Evolutionary conservation across 2,797 vertebrate genomes (phyloP).

Genomic region (Pseudocheirus occidentalis): DNA sequence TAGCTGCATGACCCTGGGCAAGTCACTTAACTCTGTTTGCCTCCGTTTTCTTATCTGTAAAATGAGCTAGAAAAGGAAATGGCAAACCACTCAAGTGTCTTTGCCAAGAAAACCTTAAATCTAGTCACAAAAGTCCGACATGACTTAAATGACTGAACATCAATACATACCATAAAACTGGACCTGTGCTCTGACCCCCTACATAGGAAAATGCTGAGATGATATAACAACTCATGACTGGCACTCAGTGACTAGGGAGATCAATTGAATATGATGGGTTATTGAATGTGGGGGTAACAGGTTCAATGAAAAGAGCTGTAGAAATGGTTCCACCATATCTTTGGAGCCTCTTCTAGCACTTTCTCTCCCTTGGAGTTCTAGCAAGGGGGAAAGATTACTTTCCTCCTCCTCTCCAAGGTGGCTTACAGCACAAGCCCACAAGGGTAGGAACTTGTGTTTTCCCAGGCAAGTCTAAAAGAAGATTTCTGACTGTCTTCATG

Average conservation of each 20-base stretch:
- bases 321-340: background rate
- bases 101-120: background rate
- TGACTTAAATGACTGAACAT: background rate
- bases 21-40: too few species aligned
- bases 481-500: background rate
- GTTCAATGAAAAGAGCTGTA: background rate
- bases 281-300: background rate
- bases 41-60: too few species aligned
- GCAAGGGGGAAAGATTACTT: background rate
- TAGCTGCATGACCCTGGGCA: background rate
- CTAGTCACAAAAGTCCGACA: background rate
- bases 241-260: background rate
- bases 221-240: background rate
- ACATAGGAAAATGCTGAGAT: background rate
- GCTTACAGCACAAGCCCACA: background rate
- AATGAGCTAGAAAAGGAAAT: too few species aligned
- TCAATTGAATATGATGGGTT: background rate
- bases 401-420: background rate
- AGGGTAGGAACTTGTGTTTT: background rate
- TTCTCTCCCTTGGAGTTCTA: background rate
- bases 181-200: background rate
- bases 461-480: background rate
- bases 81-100: background rate
- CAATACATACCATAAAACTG: background rate
- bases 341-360: background rate